Percentiles rank a stretch among this genome's conserved stretches.
These are phyloP conservation scores for Steinernema carpocapsae DNA, from an alignment of 2,888 invertebrate species.

Conservation along the genomic window DNA sequence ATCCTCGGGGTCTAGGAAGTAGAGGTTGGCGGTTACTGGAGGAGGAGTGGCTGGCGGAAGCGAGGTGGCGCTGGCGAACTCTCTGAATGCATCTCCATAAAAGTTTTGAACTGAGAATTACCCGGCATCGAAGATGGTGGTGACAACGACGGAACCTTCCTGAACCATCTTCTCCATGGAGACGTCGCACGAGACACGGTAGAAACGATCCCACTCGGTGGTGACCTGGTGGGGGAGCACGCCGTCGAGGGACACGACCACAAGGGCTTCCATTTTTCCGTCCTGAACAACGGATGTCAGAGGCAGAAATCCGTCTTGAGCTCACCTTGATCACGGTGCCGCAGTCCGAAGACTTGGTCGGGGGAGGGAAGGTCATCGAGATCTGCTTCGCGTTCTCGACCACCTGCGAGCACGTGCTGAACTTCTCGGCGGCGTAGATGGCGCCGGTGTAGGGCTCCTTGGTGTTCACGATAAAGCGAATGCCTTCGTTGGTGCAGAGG, in stretches of 20 bases:
- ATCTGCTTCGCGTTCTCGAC: constrained; percentile 69
- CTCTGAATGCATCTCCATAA: constrained; percentile 13
- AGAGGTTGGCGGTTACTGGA: constrained; percentile 67
- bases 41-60: constrained; percentile 66
- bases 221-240: constrained; percentile 69
- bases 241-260: constrained; percentile 69
- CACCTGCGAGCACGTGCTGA: constrained; percentile 68
- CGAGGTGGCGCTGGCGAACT: constrained; percentile 38
- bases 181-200: constrained; percentile 69
- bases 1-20: constrained; percentile 65
- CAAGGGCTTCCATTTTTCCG: constrained; percentile 69
- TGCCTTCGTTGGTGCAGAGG: constrained; percentile 69
- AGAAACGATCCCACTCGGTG: constrained; percentile 70
- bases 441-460: constrained; percentile 70
- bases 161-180: constrained; percentile 67
- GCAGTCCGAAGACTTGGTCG: constrained; percentile 68
- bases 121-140: constrained; percentile 69
- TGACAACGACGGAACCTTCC: constrained; percentile 69
- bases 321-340: constrained; percentile 66
- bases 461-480: constrained; percentile 69
- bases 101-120: constrained; percentile 36
- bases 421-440: constrained; percentile 69
- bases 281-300: constrained; percentile 48
- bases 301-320: neutral
- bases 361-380: constrained; percentile 69